Percentiles rank a stretch among this genome's conserved stretches.
These are phyloP conservation scores for Carcina quercana DNA, from an alignment of 2,888 invertebrate genomes.

Conservation along the genomic window DNA sequence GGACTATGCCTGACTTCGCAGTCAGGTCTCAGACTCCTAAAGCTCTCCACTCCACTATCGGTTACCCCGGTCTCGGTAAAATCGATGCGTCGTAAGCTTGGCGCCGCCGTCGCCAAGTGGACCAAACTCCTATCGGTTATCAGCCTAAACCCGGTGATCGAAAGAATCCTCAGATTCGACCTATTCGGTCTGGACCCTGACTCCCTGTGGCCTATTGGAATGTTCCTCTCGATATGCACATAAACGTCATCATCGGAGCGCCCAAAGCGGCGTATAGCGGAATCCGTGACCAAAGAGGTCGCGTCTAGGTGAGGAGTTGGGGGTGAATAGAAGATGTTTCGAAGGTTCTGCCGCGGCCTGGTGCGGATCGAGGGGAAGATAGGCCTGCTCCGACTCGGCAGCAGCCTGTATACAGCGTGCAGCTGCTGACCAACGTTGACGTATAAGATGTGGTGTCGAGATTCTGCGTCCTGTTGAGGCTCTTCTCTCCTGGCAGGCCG, in stretches of 20 bases:
- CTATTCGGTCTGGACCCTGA: slow-evolving; percentile 37
- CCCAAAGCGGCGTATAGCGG: slow-evolving; percentile 45
- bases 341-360: background rate
- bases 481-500: background rate
- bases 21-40: slow-evolving; percentile 74
- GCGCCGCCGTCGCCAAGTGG: slow-evolving; percentile 77
- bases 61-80: slow-evolving; percentile 80
- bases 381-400: slow-evolving; percentile 10
- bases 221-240: slow-evolving; percentile 38
- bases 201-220: slow-evolving; percentile 10
- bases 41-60: slow-evolving; percentile 72
- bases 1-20: slow-evolving; percentile 56
- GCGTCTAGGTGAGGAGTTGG: slow-evolving; percentile 22
- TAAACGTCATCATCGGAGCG: slow-evolving; percentile 43
- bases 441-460: slow-evolving; percentile 34
- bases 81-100: slow-evolving; percentile 74
- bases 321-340: slow-evolving; percentile 15
- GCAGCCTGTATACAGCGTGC: slow-evolving; percentile 26
- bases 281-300: slow-evolving; percentile 40
- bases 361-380: background rate
- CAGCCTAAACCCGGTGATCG: slow-evolving; percentile 73
- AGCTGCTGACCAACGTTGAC: slow-evolving; percentile 34
- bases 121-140: slow-evolving; percentile 77
- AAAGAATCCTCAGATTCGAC: slow-evolving; percentile 64
- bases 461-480: slow-evolving; percentile 16